Base-by-base conservation (phyloP, 2,888 invertebrate genomes). In the Chouioia cunea region DNA sequence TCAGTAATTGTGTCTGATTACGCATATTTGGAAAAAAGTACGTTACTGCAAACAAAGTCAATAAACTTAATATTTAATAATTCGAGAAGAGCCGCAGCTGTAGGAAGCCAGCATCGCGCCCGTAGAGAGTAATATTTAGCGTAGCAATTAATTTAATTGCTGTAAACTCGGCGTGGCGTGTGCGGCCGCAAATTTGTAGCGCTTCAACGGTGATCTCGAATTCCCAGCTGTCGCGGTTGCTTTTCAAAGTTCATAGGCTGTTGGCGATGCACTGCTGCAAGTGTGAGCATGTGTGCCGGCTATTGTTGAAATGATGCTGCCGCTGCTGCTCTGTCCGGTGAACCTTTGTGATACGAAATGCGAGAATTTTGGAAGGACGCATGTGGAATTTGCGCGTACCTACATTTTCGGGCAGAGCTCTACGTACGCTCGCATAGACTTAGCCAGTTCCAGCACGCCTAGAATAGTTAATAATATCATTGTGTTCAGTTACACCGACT, bases 81-180 rank as follows among this genome's bases (percentile, higher is more conserved):
- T 36, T 3, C 6, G 36, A 36, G 36, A 6, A 8, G n/a, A n/a
- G n/a, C n/a, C 50, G n/a, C n/a, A 18, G 22, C n/a, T 15, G 47
- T 23, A 18, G 23, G 47, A 47, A 48, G 59, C 10, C 48, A 53
- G 2, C 36, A 36, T 52, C 20, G 65, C 56, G 65, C 57, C n/a
- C n/a, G n/a, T n/a, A n/a, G n/a, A n/a, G n/a, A n/a, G n/a, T n/a
- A n/a, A n/a, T 65, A 44, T 58, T 65, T 57, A 50, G 23, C 58
- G 50, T 66, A 18, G 67, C 67, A 67, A 67, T 67, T 67, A 67
- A 67, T 67, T 67, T 67, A 48, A 67, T 67, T 67, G 60, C 62
- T 20, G 59, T 47, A 59, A n/a, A 46, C 65, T 36, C 50, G 2
- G 20, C 22, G 50, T 16, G 15, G 47, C 58, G 10, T 18, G 22